Evolutionary conservation across 1,140 invertebrate genomes (phyloP), one percentile per base, ranked within the genome.

Genomic region (Camponotus floridanus): DNA sequence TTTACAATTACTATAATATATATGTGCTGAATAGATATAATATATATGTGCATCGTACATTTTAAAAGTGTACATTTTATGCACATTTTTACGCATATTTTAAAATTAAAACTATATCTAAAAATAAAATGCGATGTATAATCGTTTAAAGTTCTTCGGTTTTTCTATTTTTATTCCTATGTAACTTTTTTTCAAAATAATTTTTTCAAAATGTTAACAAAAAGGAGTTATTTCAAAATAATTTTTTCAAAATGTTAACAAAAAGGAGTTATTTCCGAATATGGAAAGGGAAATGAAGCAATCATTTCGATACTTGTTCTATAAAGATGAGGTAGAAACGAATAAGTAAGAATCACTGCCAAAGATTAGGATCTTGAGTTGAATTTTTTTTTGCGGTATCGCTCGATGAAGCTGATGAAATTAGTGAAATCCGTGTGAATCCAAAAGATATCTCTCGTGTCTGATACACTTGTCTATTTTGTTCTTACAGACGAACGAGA

Each of bases 401-500:
- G 0, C 9, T 70, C 26, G 0, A 33, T 36, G 33, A 39, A 59
- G 6, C 6, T 45, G 13, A 7, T 18, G 8, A 62, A 8, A 62
- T 62, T 7, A 33, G 0, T n/a, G n/a, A n/a, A n/a, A n/a, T n/a
- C 26, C 26, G 26, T 26, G 26, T 26, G 26, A 26, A 62, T 62
- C 21, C 7, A 6, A 26, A 61, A 21, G 15, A n/a, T 5, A 48
- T 65, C 31, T 45, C 42, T 65, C 11, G 31, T 78, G 9, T 4
- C 31, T 65, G 64, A 76, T 51, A 51, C 42, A 45, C 1, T 42
- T 87, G 55, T 48, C 36, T 45, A 9, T 45, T 90, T 92, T 92
- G 91, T 88, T 97, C 97, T n/a, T 45, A 7, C 96, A 99, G 98
- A 96, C 96, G 98, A 91, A 99, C 98, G 13, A 96, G 98, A 92